Base-by-base conservation (phyloP, 2,888 invertebrate genomes). In the Myopa tessellatipennis region DNA sequence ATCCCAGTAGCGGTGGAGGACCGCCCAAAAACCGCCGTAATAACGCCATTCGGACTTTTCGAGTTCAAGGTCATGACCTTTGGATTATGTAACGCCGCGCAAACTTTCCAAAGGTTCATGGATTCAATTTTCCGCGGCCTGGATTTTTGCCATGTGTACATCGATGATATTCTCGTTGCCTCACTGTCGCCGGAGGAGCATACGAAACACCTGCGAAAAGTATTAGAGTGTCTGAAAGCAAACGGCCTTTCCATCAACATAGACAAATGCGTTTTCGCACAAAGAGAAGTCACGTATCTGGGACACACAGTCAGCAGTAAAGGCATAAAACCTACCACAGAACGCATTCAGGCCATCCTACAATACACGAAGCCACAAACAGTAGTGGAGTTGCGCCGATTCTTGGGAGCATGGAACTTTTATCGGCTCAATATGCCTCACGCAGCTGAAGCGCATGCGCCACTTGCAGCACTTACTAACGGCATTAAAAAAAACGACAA, bases 31-130 rank as follows among this genome's bases (percentile, higher is more conserved):
- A 81, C 80, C 14, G 81, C 81, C 1, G 84, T 88, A 4, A 85
- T 80, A 12, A 88, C 87, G 3, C 86, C 86, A 0, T 87, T 87
- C 76, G 85, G 86, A 6, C 79, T 86, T 5, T 88, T 83, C 72
- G 86, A 87, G 78, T 86, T 84, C 69, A 71, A 81, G 0, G 52
- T 34, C 5, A 87, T 87, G 86, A 82, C 84, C 0, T 88, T 87
- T 74, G 87, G 87, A 0, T 78, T 89, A 4, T 79, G 85, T 0
- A 88, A 87, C 76, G 86, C 87, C 0, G 84, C 83, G 3, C 86
- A 86, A 60, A 85, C 86, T 0, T 88, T 88, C 74, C 86, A 87
- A 76, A 78, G 85, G 4, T 83, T 86, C 73, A 85, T 88, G 52
- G 82, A 88, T 72, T 80, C 81, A 4, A 80, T 86, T 0, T 69